Conservation (phyloP, 2,888 invertebrate species). For the Hyles lineata region DNA sequence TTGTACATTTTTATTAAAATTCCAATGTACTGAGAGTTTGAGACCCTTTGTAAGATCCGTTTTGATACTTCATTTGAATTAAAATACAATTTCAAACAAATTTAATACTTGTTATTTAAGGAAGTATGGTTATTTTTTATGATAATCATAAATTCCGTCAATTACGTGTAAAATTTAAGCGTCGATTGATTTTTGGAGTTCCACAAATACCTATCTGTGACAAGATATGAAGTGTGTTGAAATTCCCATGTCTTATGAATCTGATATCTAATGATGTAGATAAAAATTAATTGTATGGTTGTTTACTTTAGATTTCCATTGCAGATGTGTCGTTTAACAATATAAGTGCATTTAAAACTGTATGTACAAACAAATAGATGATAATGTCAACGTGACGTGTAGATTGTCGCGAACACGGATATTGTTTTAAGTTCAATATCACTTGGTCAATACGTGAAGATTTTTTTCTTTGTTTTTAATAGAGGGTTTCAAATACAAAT, state of each 20-base stretch:
- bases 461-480: too few relatives aligned
- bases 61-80: neutral
- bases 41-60: neutral
- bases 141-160: neutral
- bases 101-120: neutral
- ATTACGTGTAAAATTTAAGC: neutral
- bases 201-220: neutral
- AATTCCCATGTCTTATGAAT: neutral
- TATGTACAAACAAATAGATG: slow-evolving; percentile 17
- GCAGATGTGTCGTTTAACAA: slow-evolving; percentile 7
- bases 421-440: neutral
- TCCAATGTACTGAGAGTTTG: too few relatives aligned
- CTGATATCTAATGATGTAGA: neutral
- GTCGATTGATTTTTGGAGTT: neutral
- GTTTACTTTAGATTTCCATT: slow-evolving; percentile 19
- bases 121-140: neutral
- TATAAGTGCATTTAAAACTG: slow-evolving; percentile 26
- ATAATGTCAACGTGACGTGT: neutral
- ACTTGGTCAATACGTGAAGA: neutral
- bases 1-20: neutral
- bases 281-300: slow-evolving; percentile 10
- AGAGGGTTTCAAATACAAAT: too few relatives aligned
- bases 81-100: neutral
- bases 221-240: neutral
- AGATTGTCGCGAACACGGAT: slow-evolving; percentile 1